These are phyloP conservation scores for Pandion haliaetus DNA, from an alignment of 2,113 vertebrate genomes.

Conservation along the genomic window DNA sequence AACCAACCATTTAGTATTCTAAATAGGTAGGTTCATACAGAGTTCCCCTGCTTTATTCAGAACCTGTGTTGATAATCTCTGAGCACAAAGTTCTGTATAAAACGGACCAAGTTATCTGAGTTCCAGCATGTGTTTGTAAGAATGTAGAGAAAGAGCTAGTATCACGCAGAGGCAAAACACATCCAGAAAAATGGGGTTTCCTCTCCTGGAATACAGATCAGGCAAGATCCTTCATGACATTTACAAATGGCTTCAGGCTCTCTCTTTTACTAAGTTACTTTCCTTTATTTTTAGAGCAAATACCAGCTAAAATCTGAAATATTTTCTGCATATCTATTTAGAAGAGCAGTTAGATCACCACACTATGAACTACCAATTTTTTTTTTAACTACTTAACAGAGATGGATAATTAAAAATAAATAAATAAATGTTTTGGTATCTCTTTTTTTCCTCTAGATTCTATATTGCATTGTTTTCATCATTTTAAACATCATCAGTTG, in stretches of 20 bases:
- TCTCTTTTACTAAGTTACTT: background rate
- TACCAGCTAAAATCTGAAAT: background rate
- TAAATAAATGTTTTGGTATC: slow-evolving; percentile 5
- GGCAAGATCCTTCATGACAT: background rate
- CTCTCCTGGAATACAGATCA: background rate
- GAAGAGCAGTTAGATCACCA: background rate
- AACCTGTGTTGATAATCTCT: background rate
- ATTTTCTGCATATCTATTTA: background rate
- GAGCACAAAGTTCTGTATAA: background rate
- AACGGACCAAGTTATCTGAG: background rate
- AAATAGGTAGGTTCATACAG: background rate
- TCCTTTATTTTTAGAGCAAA: background rate
- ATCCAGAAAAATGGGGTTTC: background rate
- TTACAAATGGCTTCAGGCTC: background rate
- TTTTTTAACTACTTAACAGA: slow-evolving; percentile 9
- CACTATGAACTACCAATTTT: background rate
- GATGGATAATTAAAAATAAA: slow-evolving; percentile 57
- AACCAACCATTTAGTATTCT: background rate
- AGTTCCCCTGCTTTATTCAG: background rate
- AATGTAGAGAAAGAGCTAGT: background rate
- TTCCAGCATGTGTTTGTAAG: background rate
- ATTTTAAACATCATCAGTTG: slow-evolving; percentile 50
- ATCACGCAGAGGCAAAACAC: background rate
- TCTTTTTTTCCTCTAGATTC: background rate
- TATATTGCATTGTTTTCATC: slow-evolving; percentile 19